A percentile compares a stretch with the other conserved stretches of the same genome.
These are phyloP conservation scores for Chloroceryle aenea DNA, from an alignment of 2,113 vertebrate species.

Conservation along the genomic window DNA sequence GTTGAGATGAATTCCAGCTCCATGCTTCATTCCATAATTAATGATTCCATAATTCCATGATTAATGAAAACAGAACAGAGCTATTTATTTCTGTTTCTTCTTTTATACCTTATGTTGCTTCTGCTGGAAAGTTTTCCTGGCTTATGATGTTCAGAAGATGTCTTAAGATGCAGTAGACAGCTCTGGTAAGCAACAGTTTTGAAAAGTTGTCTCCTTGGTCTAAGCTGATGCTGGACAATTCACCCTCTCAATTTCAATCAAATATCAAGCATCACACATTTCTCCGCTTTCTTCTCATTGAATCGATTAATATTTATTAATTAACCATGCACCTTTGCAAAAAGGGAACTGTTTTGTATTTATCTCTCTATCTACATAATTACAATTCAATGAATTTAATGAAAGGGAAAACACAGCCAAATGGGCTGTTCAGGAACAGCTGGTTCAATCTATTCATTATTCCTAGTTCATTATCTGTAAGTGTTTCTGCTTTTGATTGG, in stretches of 20 bases:
- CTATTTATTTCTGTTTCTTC: neutral
- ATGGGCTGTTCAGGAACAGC: conserved; percentile 1
- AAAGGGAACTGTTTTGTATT: neutral
- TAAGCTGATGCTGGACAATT: neutral
- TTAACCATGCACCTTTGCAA: neutral
- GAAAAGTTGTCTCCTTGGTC: neutral
- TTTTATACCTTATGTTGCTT: neutral
- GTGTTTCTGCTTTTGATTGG: neutral
- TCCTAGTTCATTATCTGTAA: neutral
- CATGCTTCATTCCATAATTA: neutral
- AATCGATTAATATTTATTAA: neutral
- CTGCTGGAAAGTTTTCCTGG: neutral
- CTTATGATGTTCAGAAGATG: neutral
- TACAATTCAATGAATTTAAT: neutral
- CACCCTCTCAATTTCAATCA: neutral
- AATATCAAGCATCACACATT: neutral
- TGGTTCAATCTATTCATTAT: conserved; percentile 41
- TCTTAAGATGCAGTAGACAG: neutral
- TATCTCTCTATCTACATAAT: neutral
- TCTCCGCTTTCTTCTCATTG: neutral
- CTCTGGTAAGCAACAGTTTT: neutral
- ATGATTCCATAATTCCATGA: no score
- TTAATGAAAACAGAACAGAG: neutral
- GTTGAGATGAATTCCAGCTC: neutral
- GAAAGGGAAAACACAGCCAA: neutral